A percentile compares a stretch with the other conserved stretches of the same genome.
Evolutionary conservation across 2,888 invertebrate genomes (phyloP).

Genomic region (Drosophila nigricruria): DNA sequence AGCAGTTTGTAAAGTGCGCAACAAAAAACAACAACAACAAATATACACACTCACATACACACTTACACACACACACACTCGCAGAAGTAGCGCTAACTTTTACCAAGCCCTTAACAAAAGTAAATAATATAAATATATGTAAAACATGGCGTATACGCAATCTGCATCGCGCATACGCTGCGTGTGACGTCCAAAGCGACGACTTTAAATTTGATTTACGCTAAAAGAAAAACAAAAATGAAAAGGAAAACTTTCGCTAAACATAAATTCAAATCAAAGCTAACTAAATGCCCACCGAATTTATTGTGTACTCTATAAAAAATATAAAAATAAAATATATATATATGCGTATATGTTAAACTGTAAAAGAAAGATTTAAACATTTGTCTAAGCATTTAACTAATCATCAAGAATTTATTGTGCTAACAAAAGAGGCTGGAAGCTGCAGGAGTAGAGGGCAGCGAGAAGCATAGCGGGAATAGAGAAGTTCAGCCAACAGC

Average conservation of each 20-base stretch:
- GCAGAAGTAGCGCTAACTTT: slow-evolving; percentile 23
- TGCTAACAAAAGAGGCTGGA: slow-evolving; percentile 9
- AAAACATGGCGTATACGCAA: slow-evolving; percentile 58
- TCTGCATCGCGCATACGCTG: slow-evolving; percentile 60
- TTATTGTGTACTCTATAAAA: slow-evolving; percentile 61
- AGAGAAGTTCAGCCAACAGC: neutral
- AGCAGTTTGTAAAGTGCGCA: slow-evolving; percentile 31
- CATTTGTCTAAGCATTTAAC: slow-evolving; percentile 30
- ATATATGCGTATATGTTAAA: slow-evolving; percentile 24
- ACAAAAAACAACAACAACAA: slow-evolving; percentile 18
- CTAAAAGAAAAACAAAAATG: neutral
- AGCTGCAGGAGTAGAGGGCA: neutral
- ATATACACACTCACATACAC: neutral
- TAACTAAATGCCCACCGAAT: slow-evolving; percentile 78
- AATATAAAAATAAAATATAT: neutral
- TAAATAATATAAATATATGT: slow-evolving; percentile 21
- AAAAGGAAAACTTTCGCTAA: slow-evolving; percentile 23
- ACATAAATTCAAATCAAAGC: slow-evolving; percentile 56
- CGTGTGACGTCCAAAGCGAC: slow-evolving; percentile 36
- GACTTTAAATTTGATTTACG: slow-evolving; percentile 50
- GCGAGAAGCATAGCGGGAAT: slow-evolving; percentile 7
- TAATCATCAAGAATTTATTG: slow-evolving; percentile 30
- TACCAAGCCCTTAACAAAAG: slow-evolving; percentile 14
- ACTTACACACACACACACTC: neutral
- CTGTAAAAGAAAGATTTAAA: slow-evolving; percentile 21